A percentile compares a stretch with the other conserved stretches of the same genome.
phyloP scores from a whole-genome alignment of 1,140 invertebrate species.

The Mamestra configurata region DNA sequence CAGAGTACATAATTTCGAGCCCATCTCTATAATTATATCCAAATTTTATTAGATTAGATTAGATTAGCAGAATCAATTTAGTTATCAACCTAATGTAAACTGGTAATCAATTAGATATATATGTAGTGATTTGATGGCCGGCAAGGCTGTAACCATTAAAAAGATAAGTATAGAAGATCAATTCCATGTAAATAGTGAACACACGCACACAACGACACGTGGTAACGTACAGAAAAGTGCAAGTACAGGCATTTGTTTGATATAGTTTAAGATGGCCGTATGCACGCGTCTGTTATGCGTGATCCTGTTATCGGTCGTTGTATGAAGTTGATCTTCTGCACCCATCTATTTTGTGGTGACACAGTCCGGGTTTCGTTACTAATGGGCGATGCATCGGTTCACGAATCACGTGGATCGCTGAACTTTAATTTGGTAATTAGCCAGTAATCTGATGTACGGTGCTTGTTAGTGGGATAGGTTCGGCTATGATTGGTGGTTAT shows the following conservation, averaged over 20 bases:
- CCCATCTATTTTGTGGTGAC: background rate
- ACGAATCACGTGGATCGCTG: constrained; percentile 16
- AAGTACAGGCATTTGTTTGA: too few species aligned
- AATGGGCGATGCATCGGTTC: constrained; percentile 29
- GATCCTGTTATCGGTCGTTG: background rate
- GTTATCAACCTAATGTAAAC: background rate
- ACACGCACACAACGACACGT: too few species aligned
- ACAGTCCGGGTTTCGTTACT: background rate
- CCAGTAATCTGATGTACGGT: constrained; percentile 2
- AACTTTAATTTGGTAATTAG: constrained; percentile 44
- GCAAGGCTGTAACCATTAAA: too few species aligned
- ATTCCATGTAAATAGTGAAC: too few species aligned
- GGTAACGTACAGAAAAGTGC: too few species aligned
- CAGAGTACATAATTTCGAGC: background rate
- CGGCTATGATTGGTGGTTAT: background rate
- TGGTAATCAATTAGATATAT: background rate
- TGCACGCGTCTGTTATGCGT: background rate
- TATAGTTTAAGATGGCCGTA: too few species aligned
- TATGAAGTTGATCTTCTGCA: background rate
- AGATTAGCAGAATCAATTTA: constrained; percentile 13
- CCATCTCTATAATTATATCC: background rate
- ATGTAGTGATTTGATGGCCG: background rate
- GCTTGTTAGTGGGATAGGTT: constrained; percentile 12
- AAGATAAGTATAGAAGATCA: too few species aligned
- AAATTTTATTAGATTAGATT: too few species aligned